phyloP scores from a whole-genome alignment of 2,888 invertebrate species.

The Tillus elongatus region DNA sequence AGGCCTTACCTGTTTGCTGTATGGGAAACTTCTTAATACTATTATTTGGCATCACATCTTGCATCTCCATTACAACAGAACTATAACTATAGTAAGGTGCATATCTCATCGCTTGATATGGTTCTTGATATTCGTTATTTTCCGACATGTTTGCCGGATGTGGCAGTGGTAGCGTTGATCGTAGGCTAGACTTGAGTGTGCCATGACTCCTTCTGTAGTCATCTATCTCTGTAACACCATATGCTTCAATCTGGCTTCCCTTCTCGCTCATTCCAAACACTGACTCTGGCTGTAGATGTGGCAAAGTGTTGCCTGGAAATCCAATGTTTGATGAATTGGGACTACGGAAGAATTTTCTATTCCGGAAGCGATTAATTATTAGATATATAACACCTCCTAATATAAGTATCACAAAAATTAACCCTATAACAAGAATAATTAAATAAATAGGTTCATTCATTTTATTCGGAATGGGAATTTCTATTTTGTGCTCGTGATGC shows the following conservation, averaged over 20 bases:
- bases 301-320: constrained; percentile 39
- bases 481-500: constrained; percentile 42
- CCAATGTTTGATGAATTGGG: constrained; percentile 55
- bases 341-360: constrained; percentile 64
- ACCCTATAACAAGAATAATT: constrained; percentile 68
- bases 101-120: constrained; percentile 66
- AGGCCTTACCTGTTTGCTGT: constrained; percentile 34
- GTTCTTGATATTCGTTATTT: constrained; percentile 66
- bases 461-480: constrained; percentile 57
- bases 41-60: constrained; percentile 54
- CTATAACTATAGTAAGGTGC: constrained; percentile 70
- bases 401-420: constrained; percentile 58
- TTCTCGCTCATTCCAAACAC: constrained; percentile 42
- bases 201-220: constrained; percentile 49
- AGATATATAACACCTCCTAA: constrained; percentile 61
- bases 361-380: constrained; percentile 60
- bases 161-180: constrained; percentile 47
- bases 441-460: constrained; percentile 64
- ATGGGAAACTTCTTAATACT: constrained; percentile 35
- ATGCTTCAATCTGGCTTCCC: constrained; percentile 47
- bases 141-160: constrained; percentile 54
- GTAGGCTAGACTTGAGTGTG: constrained; percentile 41
- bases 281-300: constrained; percentile 44
- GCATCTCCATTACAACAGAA: constrained; percentile 67
- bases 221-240: constrained; percentile 51